Evolutionary conservation across 1,140 invertebrate species (phyloP), one percentile per base, ranked within the genome.

Genomic region (Pseudomyrmex concolor): DNA sequence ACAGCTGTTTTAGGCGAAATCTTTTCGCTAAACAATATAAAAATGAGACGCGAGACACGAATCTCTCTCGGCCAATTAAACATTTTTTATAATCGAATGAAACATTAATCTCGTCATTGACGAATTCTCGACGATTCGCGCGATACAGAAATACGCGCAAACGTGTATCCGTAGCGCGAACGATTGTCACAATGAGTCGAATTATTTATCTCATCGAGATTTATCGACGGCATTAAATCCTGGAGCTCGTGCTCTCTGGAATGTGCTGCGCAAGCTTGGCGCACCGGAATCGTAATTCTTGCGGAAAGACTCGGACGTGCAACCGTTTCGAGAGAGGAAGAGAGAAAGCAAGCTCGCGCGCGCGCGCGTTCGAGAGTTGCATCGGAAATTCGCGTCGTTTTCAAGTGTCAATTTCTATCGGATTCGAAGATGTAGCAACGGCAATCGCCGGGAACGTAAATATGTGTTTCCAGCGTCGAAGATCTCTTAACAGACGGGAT

Each of bases 351-450:
- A 1, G 25, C 34, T 5, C 34, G 34, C 34, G 34, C 34, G 50
- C 34, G 50, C 50, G 64, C 76, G 43, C 19, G 13, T 70, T 70
- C 66, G 76, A 59, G 76, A 60, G 54, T 66, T 60, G 76, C 76
- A 80, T 70, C 66, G 76, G 76, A 80, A 80, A 80, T 80, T 80
- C 76, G 66, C 76, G 76, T 80, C 76, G 54, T n/a, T 48, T 80
- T 54, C 67, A 59, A 80, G 66, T 70, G 76, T 80, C 76, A 60
- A 80, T 80, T 80, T 59, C 76, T 80, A 70, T 80, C 76, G 54
- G 76, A 50, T 22, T 59, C 76, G 54, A 22, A 70, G 76, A 70
- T 34, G 34, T 78, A 68, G 64, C 54, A 78, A 59, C 66, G 66
- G 66, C 76, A 78, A 78, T 78, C 76, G 54, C 19, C 54, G 66